Evolutionary conservation across 2,113 vertebrate species (phyloP).

Genomic region (Nothobranchius furzeri): DNA sequence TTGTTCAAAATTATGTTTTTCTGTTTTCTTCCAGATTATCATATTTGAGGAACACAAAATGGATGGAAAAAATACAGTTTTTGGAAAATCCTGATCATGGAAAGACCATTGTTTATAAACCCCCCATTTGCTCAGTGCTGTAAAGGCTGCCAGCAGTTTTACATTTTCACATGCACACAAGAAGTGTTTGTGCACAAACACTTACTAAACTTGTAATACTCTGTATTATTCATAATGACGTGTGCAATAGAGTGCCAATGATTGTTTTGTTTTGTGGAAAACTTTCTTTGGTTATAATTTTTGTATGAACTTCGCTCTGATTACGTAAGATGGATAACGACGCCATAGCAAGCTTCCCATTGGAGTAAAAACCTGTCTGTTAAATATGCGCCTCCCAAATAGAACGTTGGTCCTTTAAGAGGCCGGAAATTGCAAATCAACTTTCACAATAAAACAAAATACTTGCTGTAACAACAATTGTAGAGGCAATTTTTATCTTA

Average conservation of each 20-base stretch:
- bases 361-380: conserved; percentile 26
- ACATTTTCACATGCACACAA: background rate
- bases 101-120: conserved; percentile 75
- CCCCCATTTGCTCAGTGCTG: conserved; percentile 69
- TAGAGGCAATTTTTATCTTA: background rate
- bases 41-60: conserved; percentile 87
- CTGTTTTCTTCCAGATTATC: conserved; percentile 78
- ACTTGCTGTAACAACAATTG: background rate
- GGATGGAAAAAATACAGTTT: conserved; percentile 78
- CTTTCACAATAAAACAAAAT: conserved; percentile 37
- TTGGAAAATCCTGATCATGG: conserved; percentile 82
- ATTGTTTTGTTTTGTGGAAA: no score
- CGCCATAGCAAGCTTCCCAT: conserved; percentile 21
- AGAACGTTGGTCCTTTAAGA: no score
- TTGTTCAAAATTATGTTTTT: background rate
- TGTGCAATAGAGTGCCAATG: background rate
- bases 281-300: background rate
- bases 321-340: background rate
- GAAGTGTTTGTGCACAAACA: background rate
- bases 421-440: background rate
- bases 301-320: conserved; percentile 17
- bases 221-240: background rate
- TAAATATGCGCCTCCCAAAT: background rate
- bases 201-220: background rate
- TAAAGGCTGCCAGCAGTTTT: conserved; percentile 38